phyloP scores from a whole-genome alignment of 2,113 vertebrate genomes.

The Diglossa brunneiventris region DNA sequence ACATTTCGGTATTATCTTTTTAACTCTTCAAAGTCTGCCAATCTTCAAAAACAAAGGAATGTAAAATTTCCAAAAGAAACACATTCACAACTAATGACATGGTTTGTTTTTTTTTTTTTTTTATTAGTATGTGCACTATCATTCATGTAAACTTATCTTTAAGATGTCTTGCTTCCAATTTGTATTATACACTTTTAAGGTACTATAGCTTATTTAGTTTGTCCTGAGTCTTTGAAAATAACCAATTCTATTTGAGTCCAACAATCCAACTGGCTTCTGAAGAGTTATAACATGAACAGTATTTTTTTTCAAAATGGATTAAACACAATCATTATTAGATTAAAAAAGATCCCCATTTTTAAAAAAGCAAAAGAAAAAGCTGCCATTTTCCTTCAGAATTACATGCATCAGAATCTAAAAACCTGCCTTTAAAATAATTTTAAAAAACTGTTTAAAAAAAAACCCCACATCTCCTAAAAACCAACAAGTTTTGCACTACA shows the following conservation, averaged over 20 bases:
- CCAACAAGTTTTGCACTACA: constrained; percentile 36
- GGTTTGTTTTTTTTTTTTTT: not conserved
- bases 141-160: constrained; percentile 75
- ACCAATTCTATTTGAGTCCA: constrained; percentile 76
- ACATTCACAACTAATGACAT: constrained; percentile 71
- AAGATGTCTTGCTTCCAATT: constrained; percentile 76
- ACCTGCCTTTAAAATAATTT: constrained; percentile 53
- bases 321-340: constrained; percentile 75
- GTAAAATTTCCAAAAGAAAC: constrained; percentile 79
- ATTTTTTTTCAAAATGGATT: constrained; percentile 62
- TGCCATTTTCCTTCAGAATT: constrained; percentile 77
- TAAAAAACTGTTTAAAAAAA: constrained; percentile 28
- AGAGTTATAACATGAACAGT: constrained; percentile 80
- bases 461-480: constrained; percentile 17
- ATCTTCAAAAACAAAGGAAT: constrained; percentile 83
- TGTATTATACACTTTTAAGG: constrained; percentile 69
- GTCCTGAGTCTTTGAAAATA: constrained; percentile 82
- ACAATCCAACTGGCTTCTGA: constrained; percentile 77
- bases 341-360: constrained; percentile 67
- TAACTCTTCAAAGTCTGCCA: constrained; percentile 88
- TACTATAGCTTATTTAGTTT: constrained; percentile 82
- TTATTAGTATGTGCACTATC: constrained; percentile 60
- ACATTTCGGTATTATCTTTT: constrained; percentile 82
- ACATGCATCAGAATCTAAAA: constrained; percentile 71
- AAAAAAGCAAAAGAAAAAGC: constrained; percentile 68